Conservation (phyloP, 2,113 vertebrate species). For the Coptodon rendalli region DNA sequence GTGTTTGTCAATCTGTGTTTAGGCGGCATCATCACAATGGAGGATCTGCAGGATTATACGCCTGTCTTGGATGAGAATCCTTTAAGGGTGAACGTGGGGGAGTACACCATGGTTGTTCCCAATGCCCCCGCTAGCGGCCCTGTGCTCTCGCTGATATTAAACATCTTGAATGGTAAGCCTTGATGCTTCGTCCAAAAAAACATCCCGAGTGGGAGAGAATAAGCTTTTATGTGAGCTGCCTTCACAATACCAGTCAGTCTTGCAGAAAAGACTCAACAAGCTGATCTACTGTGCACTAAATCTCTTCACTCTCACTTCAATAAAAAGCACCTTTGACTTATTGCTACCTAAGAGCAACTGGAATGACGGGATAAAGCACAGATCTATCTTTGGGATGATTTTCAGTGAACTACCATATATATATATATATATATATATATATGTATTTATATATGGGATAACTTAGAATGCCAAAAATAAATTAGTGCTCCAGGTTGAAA, state of each 20-base stretch:
- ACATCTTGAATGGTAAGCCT: slow-evolving; percentile 85
- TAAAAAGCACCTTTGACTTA: background rate
- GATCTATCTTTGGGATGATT: background rate
- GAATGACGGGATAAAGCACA: background rate
- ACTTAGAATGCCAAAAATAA: background rate
- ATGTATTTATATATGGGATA: background rate
- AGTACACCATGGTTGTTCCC: slow-evolving; percentile 76
- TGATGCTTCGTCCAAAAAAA: slow-evolving; percentile 39
- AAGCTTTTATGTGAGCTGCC: slow-evolving; percentile 15
- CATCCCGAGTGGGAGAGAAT: slow-evolving; percentile 35
- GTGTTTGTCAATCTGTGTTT: slow-evolving; percentile 35
- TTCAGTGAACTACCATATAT: background rate
- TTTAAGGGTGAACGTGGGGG: slow-evolving; percentile 70
- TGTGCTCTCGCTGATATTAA: slow-evolving; percentile 86
- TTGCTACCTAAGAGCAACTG: background rate
- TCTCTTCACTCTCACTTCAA: background rate
- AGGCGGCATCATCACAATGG: slow-evolving; percentile 86
- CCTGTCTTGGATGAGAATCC: slow-evolving; percentile 76
- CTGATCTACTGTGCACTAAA: background rate
- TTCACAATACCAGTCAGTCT: slow-evolving; percentile 2
- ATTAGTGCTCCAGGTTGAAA: background rate
- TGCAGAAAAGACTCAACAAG: background rate
- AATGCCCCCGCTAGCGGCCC: slow-evolving; percentile 86
- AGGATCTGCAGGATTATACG: slow-evolving; percentile 81
- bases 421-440: background rate